Base-by-base conservation (phyloP, 2,797 vertebrate species). In the Setipinna tenuifilis region DNA sequence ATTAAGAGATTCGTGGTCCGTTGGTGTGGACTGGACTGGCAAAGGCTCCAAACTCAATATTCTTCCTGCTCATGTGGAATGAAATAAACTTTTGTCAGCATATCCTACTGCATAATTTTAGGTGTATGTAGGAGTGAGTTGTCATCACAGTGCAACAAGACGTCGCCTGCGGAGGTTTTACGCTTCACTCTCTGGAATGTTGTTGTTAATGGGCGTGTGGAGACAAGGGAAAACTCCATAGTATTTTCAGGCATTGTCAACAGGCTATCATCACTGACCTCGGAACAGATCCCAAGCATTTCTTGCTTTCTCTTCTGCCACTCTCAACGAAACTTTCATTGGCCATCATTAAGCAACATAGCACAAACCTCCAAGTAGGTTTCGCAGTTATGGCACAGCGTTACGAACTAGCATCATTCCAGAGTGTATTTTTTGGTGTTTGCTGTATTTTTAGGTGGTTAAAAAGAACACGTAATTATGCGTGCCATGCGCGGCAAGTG, bases 161-260 rank as follows among this genome's bases (percentile, higher is more conserved):
- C 75, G 57, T 83, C 82, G 82, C 71, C 71, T 78, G 71, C 81
- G 78, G 86, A 86, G 81, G 61, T 23, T 54, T 84, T 78, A 21
- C 35, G n/a, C 35, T 62, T 50, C 35, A 2, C 50, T 68, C 25
- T 1, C 17, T 58, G 87, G 82, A 87, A 87, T 85, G 82, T 9
- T 50, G 21, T 21, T 23, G 46, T 80, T n/a, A 65, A n/a, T 28
- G 82, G 75, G 87, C 87, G 19, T 85, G 87, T 85, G 84, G 58
- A 87, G 59, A 81, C 87, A 85, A 21, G 78, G 48, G 25, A 57
- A 68, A 57, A 46, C 75, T 78, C 61, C 41, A 5, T 78, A 78
- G 71, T 78, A 44, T 21, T 78, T 19, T 44, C 71, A 19, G 35
- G 71, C 9, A 44, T 41, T 41, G 71, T 41, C 68, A 59, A 75